Conservation (phyloP, 2,113 vertebrate genomes). For the Labrus mixtus region DNA sequence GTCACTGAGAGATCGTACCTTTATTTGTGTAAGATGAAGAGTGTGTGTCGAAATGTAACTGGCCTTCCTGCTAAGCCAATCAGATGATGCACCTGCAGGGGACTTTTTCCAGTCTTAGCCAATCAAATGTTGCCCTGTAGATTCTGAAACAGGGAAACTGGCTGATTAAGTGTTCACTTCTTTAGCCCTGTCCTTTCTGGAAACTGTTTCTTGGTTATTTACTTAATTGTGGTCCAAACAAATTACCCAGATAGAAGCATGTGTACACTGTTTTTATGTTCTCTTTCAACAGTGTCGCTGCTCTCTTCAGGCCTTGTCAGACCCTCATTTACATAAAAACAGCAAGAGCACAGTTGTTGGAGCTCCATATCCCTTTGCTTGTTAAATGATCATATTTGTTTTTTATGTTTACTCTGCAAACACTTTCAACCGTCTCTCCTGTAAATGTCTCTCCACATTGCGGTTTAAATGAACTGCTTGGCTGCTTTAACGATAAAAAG, state of each 20-base stretch:
- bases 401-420: slow-evolving; percentile 14
- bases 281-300: not conserved
- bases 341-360: not conserved
- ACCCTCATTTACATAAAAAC: slow-evolving; percentile 44
- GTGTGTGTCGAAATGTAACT: slow-evolving; percentile 76
- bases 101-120: slow-evolving; percentile 27
- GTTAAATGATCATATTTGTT: not conserved
- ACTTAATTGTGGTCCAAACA: not conserved
- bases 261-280: not conserved
- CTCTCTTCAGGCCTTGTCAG: slow-evolving; percentile 28
- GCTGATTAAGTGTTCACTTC: not conserved
- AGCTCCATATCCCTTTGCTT: not conserved
- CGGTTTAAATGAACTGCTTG: not conserved
- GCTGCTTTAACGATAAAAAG: no score
- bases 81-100: not conserved
- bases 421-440: not conserved
- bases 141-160: slow-evolving; percentile 22
- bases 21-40: slow-evolving; percentile 52
- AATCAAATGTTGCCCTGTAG: slow-evolving; percentile 60
- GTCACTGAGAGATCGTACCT: slow-evolving; percentile 28
- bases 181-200: not conserved
- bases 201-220: not conserved
- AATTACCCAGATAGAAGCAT: not conserved
- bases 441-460: not conserved
- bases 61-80: slow-evolving; percentile 72